phyloP scores from a whole-genome alignment of 2,797 vertebrate genomes.

The Neosalanx taihuensis region DNA sequence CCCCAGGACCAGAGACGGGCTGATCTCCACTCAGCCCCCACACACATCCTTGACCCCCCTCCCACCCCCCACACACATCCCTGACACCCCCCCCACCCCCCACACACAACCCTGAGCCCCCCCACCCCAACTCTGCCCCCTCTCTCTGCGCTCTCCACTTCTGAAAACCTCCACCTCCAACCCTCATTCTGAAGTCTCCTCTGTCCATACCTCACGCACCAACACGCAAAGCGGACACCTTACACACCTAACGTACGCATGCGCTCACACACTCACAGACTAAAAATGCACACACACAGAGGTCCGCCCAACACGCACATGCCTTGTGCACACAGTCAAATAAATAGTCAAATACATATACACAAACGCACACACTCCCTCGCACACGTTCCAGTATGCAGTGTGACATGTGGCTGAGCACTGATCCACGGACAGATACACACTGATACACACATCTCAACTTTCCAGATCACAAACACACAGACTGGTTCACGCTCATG shows the following conservation, averaged over 20 bases:
- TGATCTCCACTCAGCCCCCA: background rate
- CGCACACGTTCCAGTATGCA: background rate
- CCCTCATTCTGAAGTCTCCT: background rate
- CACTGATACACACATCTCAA: slow-evolving; percentile 4
- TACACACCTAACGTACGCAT: background rate
- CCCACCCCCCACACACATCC: too few relatives aligned
- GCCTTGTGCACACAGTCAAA: background rate
- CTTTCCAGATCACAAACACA: background rate
- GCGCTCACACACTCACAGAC: background rate
- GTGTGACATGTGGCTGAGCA: slow-evolving; percentile 23
- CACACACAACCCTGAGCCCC: too few relatives aligned
- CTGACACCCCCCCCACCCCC: too few relatives aligned
- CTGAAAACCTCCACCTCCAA: background rate
- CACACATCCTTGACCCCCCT: background rate
- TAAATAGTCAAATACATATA: background rate
- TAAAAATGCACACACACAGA: background rate
- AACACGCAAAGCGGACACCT: slow-evolving; percentile 12
- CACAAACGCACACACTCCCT: background rate
- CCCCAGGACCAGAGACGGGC: background rate
- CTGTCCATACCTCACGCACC: slow-evolving; percentile 5
- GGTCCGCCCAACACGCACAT: too few relatives aligned
- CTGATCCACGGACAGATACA: slow-evolving; percentile 33
- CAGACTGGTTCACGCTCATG: background rate
- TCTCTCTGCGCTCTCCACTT: background rate
- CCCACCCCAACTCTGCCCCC: too few relatives aligned